phyloP scores from a whole-genome alignment of 2,113 vertebrate species.

The Butorides virescens region DNA sequence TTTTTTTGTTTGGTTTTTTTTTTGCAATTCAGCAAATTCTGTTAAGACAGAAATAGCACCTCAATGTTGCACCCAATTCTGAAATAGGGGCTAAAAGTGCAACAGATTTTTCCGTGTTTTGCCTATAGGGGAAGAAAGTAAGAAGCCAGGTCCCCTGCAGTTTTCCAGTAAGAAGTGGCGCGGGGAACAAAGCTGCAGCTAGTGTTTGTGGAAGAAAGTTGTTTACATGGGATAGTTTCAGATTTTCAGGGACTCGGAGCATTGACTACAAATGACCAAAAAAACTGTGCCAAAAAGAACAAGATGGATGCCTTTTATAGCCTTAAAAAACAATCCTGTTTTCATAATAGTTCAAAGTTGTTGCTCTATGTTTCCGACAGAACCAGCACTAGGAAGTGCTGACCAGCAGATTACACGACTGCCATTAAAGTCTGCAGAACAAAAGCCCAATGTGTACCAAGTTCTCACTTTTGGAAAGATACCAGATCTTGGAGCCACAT shows the following conservation, averaged over 20 bases:
- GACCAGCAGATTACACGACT: neutral
- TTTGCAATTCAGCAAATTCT: neutral
- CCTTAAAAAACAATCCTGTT: constrained; percentile 47
- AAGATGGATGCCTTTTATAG: constrained; percentile 20
- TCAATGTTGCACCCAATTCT: neutral
- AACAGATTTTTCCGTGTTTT: neutral
- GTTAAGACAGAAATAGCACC: neutral
- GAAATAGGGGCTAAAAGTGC: neutral
- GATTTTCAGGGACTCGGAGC: neutral
- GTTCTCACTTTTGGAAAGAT: neutral
- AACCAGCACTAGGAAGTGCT: constrained; percentile 17
- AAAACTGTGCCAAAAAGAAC: neutral
- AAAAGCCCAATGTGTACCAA: neutral
- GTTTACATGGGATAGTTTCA: neutral
- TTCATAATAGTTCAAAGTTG: constrained; percentile 41
- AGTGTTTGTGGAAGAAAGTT: neutral
- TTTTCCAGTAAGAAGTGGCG: neutral
- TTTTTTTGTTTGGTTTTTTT: too few relatives aligned
- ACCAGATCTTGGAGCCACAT: neutral
- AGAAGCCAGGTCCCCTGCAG: neutral
- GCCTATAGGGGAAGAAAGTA: neutral
- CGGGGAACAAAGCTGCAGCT: neutral
- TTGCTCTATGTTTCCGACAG: neutral
- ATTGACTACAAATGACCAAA: neutral
- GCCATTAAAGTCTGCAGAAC: neutral